Conservation (phyloP, 2,797 vertebrate genomes). For the Thamnophis elegans region DNA sequence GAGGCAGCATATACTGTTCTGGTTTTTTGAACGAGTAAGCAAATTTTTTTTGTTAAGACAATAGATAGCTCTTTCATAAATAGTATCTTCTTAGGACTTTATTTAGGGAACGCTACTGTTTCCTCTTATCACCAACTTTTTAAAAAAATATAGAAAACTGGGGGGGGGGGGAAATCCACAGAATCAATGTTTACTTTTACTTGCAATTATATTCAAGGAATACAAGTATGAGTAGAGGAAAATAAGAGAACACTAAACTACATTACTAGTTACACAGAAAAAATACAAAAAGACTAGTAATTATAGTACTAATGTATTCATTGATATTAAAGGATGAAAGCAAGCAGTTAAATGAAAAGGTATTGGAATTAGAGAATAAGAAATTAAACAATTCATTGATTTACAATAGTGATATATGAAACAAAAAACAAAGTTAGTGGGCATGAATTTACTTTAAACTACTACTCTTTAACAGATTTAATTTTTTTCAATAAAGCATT, state of each 20-base stretch:
- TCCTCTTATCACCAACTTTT: constrained; percentile 69
- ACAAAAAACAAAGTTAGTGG: constrained; percentile 38
- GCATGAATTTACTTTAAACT: constrained; percentile 52
- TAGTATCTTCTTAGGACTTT: constrained; percentile 25
- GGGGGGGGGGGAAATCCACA: constrained; percentile 64
- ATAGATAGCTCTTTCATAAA: background rate
- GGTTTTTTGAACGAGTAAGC: background rate
- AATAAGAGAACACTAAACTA: constrained; percentile 75
- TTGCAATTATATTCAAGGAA: constrained; percentile 84
- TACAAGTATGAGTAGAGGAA: constrained; percentile 82
- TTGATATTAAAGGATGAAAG: constrained; percentile 56
- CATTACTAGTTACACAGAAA: constrained; percentile 69
- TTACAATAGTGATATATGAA: constrained; percentile 36
- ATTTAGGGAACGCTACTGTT: constrained; percentile 14
- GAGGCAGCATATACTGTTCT: background rate
- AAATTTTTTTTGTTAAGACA: background rate
- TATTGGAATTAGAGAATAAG: constrained; percentile 42
- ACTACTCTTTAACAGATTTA: background rate
- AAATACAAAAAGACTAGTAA: constrained; percentile 59
- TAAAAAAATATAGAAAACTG: constrained; percentile 50
- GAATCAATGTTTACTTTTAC: constrained; percentile 86
- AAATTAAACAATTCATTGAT: constrained; percentile 37
- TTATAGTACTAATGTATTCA: constrained; percentile 29
- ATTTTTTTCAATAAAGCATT: background rate
- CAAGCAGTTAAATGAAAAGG: constrained; percentile 64